Conservation (phyloP, 2,797 vertebrate genomes). For the Onychomys leucogaster region DNA sequence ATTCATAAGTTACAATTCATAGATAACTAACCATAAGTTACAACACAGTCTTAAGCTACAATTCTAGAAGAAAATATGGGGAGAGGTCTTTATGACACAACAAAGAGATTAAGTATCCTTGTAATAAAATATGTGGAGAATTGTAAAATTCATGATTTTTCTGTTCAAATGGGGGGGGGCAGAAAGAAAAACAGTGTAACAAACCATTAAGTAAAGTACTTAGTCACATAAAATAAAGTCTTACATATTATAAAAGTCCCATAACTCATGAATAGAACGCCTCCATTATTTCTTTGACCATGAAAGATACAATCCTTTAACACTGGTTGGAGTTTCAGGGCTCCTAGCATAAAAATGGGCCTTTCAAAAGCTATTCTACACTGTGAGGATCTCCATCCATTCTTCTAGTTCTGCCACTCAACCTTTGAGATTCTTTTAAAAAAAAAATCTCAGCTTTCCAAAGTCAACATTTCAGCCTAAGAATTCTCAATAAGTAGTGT, state of each 20-base stretch:
- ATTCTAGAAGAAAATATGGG: not conserved
- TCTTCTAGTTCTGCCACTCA: not conserved
- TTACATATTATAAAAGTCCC: not conserved
- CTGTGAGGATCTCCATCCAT: not conserved
- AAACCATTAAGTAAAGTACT: not conserved
- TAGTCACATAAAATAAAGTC: not conserved
- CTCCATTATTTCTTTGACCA: not conserved
- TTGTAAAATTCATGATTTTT: not conserved
- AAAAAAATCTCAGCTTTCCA: not conserved
- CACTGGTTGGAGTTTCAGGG: not conserved
- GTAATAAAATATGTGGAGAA: not conserved
- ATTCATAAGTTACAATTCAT: no score
- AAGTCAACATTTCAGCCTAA: not conserved
- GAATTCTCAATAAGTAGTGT: not conserved
- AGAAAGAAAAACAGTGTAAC: not conserved
- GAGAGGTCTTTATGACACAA: not conserved
- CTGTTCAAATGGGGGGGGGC: not conserved
- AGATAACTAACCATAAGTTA: no score
- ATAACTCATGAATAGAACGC: not conserved
- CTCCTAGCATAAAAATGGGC: not conserved
- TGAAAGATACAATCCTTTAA: not conserved
- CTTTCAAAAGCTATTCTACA: not conserved
- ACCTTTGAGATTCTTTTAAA: not conserved
- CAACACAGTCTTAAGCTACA: no score
- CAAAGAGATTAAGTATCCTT: not conserved